Conservation (phyloP, 2,888 invertebrate species). For the Cryptophagus acutangulus region DNA sequence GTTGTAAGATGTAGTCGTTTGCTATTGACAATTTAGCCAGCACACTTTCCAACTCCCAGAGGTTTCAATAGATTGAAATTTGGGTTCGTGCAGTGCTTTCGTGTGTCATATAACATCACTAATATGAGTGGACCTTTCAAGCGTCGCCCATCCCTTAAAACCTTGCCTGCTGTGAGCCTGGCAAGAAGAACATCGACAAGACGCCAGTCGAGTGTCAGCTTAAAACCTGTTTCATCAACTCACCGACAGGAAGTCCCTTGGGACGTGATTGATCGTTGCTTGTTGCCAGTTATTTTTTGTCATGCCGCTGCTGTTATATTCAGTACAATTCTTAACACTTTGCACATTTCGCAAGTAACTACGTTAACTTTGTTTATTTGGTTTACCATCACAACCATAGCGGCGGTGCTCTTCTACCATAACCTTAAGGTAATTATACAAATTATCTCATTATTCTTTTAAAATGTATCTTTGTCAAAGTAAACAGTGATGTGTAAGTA, state of each 20-base stretch:
- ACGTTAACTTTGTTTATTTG: constrained; percentile 75
- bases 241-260: constrained; percentile 60
- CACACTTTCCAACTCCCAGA: no score
- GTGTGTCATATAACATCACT: no score
- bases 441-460: no score
- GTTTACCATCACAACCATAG: constrained; percentile 68
- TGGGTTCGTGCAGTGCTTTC: no score
- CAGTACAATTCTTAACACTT: constrained; percentile 64
- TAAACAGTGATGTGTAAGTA: no score
- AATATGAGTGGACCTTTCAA: constrained; percentile 47
- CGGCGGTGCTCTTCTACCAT: constrained; percentile 76
- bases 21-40: no score
- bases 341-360: constrained; percentile 70
- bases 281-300: constrained; percentile 73
- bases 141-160: constrained; percentile 44
- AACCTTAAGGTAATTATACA: constrained; percentile 81
- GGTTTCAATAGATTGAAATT: no score
- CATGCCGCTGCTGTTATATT: constrained; percentile 74
- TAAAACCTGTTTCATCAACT: constrained; percentile 53
- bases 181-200: constrained; percentile 44
- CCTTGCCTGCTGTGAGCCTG: constrained; percentile 37
- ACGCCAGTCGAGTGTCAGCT: constrained; percentile 43
- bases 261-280: constrained; percentile 67
- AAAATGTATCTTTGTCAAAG: no score
- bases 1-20: no score